These are phyloP conservation scores for Parasteatoda lunata DNA, from an alignment of 2,888 invertebrate species.

Conservation along the genomic window DNA sequence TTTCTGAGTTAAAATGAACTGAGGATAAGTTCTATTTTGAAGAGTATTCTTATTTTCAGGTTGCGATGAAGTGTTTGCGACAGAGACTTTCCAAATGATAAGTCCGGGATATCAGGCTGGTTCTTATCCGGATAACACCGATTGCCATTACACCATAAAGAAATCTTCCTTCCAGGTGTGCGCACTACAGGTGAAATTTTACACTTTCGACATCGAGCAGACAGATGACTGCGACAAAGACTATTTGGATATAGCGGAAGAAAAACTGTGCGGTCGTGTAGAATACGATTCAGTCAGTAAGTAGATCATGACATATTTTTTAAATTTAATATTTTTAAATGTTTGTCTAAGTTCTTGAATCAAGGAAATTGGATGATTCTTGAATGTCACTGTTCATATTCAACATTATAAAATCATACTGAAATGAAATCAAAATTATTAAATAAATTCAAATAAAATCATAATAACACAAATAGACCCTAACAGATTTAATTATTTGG, in stretches of 20 bases:
- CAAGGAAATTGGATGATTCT: no score
- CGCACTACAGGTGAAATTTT: slow-evolving; percentile 70
- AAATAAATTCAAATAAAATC: no score
- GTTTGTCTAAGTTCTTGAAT: no score
- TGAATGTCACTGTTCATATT: no score
- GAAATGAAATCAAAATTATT: no score
- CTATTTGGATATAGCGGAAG: slow-evolving; percentile 69
- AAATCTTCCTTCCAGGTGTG: slow-evolving; percentile 70
- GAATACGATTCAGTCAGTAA: slow-evolving; percentile 70
- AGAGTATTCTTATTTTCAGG: slow-evolving; percentile 5
- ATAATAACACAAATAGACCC: no score
- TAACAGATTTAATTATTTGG: no score
- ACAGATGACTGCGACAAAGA: slow-evolving; percentile 70
- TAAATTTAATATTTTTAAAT: no score
- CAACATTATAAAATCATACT: no score
- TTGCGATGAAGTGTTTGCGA: slow-evolving; percentile 50
- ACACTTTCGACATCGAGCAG: slow-evolving; percentile 70
- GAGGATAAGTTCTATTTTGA: no score
- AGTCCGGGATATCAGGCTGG: slow-evolving; percentile 68
- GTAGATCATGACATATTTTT: slow-evolving; percentile 11
- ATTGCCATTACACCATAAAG: slow-evolving; percentile 70
- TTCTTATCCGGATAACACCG: slow-evolving; percentile 68
- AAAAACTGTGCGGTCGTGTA: slow-evolving; percentile 70
- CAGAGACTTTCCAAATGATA: slow-evolving; percentile 66
- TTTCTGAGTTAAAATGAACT: not conserved